Base-by-base conservation (phyloP, 2,888 invertebrate genomes). In the Tribolium freemani region DNA sequence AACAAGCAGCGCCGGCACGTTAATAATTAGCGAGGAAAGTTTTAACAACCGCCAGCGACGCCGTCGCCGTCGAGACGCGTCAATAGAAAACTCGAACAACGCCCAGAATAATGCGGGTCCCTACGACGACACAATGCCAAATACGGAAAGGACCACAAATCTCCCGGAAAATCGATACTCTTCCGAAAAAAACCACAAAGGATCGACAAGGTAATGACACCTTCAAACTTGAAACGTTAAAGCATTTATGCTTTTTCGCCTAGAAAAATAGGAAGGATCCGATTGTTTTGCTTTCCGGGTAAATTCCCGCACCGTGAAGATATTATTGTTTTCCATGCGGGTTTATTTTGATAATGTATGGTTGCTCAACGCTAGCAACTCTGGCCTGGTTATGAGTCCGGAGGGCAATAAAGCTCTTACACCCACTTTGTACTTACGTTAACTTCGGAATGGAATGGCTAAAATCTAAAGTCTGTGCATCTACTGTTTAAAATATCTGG, bases 1-100 rank as follows among this genome's bases (percentile, higher is more conserved):
- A 76, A 88, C 88, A 30, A 87, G 88, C 79, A 87, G 87, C 72
- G 89, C 89, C 9, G 90, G 90, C 26, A 89, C 89, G 38, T 81
- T 90, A 75, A 84, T 90, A 68, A 86, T 90, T 64, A 86, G 87
- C 63, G 88, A 89, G 69, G 89, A 89, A 66, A 87, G 85, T 81
- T 86, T 87, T 51, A 79, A 76, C 66, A 80, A 75, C 66, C 69
- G 71, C 26, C 75, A 78, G 63, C 77, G 79, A 67, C 84, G 86
- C 5, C 81, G 86, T 10, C 81, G 83, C 44, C 78, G 74, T 54
- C 77, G 78, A 73, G 75, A 75, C 57, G 63, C 56, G 63, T 67
- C 67, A 57, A 57, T 57, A 60, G 69, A 69, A 53, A 60, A 58
- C 51, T 60, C 60, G 60, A 69, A 60, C 69, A 69, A 69, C 69